Percentiles rank a stretch among this genome's conserved stretches.
phyloP scores from a whole-genome alignment of 2,888 invertebrate genomes.

The Plagiodera versicolora region DNA sequence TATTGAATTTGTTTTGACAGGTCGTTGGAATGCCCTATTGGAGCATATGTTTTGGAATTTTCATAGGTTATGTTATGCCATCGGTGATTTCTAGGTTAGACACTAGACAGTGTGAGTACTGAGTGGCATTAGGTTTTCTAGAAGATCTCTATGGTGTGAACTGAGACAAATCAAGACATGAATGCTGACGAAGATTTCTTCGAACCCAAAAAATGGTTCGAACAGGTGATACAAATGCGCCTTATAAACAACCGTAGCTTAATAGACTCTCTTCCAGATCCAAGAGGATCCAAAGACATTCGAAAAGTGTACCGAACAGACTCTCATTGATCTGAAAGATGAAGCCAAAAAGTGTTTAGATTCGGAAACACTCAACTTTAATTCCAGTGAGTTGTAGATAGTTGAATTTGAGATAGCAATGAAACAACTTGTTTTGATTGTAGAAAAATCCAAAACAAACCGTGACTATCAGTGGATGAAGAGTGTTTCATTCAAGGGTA shows the following conservation, averaged over 20 bases:
- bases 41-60: not conserved
- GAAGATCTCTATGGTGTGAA: no score
- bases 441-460: constrained; percentile 60
- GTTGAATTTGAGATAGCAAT: not conserved
- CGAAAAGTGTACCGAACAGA: constrained; percentile 57
- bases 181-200: constrained; percentile 17
- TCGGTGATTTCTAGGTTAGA: no score
- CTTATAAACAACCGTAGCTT: not conserved
- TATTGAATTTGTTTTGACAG: no score
- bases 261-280: constrained; percentile 49
- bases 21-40: no score
- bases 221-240: constrained; percentile 56
- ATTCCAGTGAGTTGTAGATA: constrained; percentile 59
- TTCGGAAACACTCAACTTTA: constrained; percentile 65
- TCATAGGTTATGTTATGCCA: not conserved
- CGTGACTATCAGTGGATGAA: constrained; percentile 77
- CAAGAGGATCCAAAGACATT: constrained; percentile 57
- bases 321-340: constrained; percentile 62
- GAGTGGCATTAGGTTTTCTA: no score
- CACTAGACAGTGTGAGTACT: no score
- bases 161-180: no score
- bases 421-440: constrained; percentile 21
- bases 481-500: constrained; percentile 78
- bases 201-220: constrained; percentile 66
- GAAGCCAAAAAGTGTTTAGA: constrained; percentile 69